Evolutionary conservation across 30 jellyfish, hydroid and myxozoan species (phyloP), one percentile per base, ranked within the genome.

Genomic region (Nemopilema nomurai): DNA sequence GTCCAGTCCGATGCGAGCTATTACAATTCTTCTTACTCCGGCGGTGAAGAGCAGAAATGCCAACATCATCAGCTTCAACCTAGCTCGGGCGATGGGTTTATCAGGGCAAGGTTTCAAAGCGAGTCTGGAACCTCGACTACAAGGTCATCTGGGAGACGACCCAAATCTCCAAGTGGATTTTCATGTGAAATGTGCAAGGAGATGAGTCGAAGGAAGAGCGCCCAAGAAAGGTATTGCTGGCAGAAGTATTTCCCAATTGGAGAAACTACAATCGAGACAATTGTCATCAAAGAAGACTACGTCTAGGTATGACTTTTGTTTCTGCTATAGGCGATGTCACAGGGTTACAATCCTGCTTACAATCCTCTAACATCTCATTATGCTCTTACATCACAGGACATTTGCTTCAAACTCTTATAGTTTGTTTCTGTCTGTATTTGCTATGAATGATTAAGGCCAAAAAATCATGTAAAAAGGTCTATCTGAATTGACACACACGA

Each of bases 111-210:
- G 7, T 21, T 73, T 21, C 84, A 83, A 13, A 82, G 91, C 63
- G 89, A 83, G 49, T 18, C 90, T 23, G 96, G 87, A 23, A 49
- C 88, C 6, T 28, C 27, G 23, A 63, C 70, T n/a, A 67, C 84
- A 77, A 71, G 90, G 49, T 68, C 83, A 18, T 57, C 93, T 26
- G 23, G 52, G 8, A 82, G 69, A 69, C 28, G 85, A 31, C 81
- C 96, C 18, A 87, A 79, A 27, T 84, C 91, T 0, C 92, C 93
- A 18, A 89, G 97, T 27, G 90, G 93, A 28, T 94, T 81, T 62
- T 88, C 90, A 4, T 94, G 99, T 62, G 99, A 94, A 41, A 89
- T 85, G 89, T 94, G 99, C 77, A 87, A 96, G 16, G 97, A 86
- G 20, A 20, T 94, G 92, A 88, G 87, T 75, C 63, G 71, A 62